These are phyloP conservation scores for Argynnis bischoffii DNA, from an alignment of 2,888 invertebrate species.

Conservation along the genomic window DNA sequence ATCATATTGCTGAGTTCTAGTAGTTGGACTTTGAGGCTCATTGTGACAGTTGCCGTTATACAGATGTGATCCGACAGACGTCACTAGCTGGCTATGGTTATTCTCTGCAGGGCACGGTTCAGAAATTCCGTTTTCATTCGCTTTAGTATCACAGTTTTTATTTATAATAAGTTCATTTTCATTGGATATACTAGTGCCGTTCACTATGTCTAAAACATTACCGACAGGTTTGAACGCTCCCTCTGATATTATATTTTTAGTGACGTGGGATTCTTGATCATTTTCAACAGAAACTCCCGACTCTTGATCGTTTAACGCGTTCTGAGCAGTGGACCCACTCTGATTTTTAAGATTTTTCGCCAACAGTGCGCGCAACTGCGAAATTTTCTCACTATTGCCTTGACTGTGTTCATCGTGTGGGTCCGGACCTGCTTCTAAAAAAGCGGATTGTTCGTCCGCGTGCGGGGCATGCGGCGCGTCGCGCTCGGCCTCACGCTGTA, in stretches of 20 bases:
- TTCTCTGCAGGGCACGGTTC: constrained; percentile 52
- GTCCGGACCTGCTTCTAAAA: constrained; percentile 73
- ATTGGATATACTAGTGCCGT: constrained; percentile 51
- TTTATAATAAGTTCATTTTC: constrained; percentile 48
- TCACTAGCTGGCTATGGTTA: constrained; percentile 50
- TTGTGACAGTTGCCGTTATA: constrained; percentile 70
- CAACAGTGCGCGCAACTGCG: constrained; percentile 87
- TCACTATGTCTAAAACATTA: constrained; percentile 48
- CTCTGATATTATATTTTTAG: constrained; percentile 54
- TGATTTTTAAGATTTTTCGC: constrained; percentile 84
- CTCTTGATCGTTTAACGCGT: constrained; percentile 52
- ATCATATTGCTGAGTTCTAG: constrained; percentile 90
- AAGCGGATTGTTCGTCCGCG: constrained; percentile 46
- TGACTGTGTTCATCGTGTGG: constrained; percentile 76
- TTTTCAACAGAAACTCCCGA: constrained; percentile 49
- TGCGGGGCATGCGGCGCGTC: constrained; percentile 38
- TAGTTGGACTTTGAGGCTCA: constrained; percentile 89
- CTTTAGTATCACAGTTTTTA: constrained; percentile 54
- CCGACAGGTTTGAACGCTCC: constrained; percentile 66
- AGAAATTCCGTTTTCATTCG: constrained; percentile 60
- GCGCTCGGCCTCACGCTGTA: constrained; percentile 73
- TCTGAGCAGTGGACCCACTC: constrained; percentile 58
- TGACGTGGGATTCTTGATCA: constrained; percentile 50
- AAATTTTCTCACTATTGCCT: constrained; percentile 85
- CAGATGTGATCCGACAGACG: constrained; percentile 52